Conservation (phyloP, 2,113 vertebrate species). For the Galemys pyrenaicus region DNA sequence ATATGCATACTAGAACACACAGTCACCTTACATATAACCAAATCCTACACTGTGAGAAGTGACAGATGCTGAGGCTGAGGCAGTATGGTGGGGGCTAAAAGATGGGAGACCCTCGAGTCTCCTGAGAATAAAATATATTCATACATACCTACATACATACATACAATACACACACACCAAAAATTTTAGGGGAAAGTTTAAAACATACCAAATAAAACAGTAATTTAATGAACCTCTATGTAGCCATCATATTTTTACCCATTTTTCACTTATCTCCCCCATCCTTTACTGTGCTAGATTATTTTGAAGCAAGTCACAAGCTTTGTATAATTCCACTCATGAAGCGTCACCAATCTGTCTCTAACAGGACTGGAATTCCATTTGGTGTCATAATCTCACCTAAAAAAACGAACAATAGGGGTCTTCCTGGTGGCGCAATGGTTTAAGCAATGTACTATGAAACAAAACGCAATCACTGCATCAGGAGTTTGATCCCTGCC, state of each 20-base stretch:
- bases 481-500: too few relatives aligned
- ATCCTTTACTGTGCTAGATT: not conserved
- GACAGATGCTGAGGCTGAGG: not conserved
- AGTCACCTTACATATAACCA: not conserved
- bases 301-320: not conserved
- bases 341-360: not conserved
- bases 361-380: not conserved
- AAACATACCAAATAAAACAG: not conserved
- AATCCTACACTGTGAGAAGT: not conserved
- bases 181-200: not conserved
- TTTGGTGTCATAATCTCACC: not conserved
- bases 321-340: not conserved
- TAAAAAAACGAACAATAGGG: not conserved
- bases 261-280: not conserved
- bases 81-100: not conserved
- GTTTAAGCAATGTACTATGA: too few relatives aligned
- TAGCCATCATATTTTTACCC: not conserved
- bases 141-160: not conserved
- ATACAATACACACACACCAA: not conserved
- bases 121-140: not conserved
- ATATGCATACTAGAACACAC: not conserved
- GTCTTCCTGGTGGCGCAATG: too few relatives aligned
- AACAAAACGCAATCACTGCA: too few relatives aligned
- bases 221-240: not conserved
- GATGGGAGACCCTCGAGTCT: not conserved